These are phyloP conservation scores for Fistularia tabacaria DNA, from an alignment of 2,797 vertebrate species.

Conservation along the genomic window DNA sequence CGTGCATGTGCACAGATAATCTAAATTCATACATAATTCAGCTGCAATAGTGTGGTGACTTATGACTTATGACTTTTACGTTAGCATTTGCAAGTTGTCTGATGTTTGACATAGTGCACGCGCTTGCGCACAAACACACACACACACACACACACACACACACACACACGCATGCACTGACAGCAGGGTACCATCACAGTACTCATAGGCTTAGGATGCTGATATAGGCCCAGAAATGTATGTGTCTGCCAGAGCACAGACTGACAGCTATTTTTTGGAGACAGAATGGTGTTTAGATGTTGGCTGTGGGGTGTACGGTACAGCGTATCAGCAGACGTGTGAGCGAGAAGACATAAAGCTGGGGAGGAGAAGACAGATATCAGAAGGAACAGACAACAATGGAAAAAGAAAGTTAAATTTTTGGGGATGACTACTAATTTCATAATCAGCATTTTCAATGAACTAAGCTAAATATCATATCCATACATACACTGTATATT, in stretches of 20 bases:
- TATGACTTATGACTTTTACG: not conserved
- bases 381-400: constrained; percentile 21
- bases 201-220: constrained; percentile 46
- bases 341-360: constrained; percentile 29
- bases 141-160: constrained; percentile 10
- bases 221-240: constrained; percentile 33
- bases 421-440: too few species aligned
- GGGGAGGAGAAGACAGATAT: constrained; percentile 18
- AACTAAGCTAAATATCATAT: too few species aligned
- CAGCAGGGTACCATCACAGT: constrained; percentile 46
- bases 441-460: too few species aligned
- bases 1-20: too few species aligned
- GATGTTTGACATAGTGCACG: too few species aligned
- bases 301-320: constrained; percentile 33
- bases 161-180: constrained; percentile 11
- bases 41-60: not conserved
- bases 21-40: too few species aligned
- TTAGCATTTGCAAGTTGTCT: not conserved
- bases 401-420: not conserved
- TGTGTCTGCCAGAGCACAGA: constrained; percentile 18
- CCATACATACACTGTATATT: too few species aligned
- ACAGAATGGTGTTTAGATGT: constrained; percentile 55
- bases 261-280: constrained; percentile 56
- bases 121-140: constrained; percentile 1
- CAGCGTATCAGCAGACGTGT: constrained; percentile 44